phyloP scores from a whole-genome alignment of 2,888 invertebrate species.

The Chrysopilus asiliformis region DNA sequence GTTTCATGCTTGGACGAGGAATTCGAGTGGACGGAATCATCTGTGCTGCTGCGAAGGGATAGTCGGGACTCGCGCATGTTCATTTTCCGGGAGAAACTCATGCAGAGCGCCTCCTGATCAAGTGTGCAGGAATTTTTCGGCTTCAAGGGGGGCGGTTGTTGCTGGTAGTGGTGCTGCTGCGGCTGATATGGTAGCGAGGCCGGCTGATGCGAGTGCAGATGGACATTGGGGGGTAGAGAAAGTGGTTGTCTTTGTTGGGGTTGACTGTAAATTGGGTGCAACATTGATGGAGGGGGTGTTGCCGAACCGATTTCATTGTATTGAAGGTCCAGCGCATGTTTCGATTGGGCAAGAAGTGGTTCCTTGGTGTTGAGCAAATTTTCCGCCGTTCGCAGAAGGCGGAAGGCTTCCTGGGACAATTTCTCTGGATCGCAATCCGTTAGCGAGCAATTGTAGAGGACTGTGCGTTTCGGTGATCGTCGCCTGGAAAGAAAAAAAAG shows the following conservation, averaged over 20 bases:
- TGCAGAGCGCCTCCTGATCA: constrained; percentile 11
- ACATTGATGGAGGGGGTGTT: neutral
- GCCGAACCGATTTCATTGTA: too few relatives aligned
- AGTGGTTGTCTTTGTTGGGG: constrained; percentile 7
- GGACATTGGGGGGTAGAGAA: neutral
- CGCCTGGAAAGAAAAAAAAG: constrained; percentile 12
- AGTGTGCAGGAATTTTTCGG: constrained; percentile 16
- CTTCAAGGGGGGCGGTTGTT: constrained; percentile 16
- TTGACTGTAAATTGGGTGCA: neutral
- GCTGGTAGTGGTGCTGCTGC: neutral
- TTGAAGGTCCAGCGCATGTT: constrained; percentile 11
- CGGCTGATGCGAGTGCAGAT: constrained; percentile 3
- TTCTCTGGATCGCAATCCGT: constrained; percentile 47
- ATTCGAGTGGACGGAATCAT: constrained; percentile 35
- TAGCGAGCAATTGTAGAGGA: constrained; percentile 7
- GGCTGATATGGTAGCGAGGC: neutral
- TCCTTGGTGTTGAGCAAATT: constrained; percentile 50
- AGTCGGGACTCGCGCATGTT: constrained; percentile 33
- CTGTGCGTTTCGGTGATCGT: constrained; percentile 13
- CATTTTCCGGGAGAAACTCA: constrained; percentile 27
- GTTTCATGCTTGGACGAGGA: constrained; percentile 27
- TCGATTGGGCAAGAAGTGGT: constrained; percentile 39
- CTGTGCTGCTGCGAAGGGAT: constrained; percentile 34
- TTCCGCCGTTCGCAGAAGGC: constrained; percentile 49
- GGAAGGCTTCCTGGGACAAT: constrained; percentile 51